Percentiles rank a stretch among this genome's conserved stretches.
Evolutionary conservation across 2,888 invertebrate species (phyloP).

Genomic region (Candidula unifasciata): DNA sequence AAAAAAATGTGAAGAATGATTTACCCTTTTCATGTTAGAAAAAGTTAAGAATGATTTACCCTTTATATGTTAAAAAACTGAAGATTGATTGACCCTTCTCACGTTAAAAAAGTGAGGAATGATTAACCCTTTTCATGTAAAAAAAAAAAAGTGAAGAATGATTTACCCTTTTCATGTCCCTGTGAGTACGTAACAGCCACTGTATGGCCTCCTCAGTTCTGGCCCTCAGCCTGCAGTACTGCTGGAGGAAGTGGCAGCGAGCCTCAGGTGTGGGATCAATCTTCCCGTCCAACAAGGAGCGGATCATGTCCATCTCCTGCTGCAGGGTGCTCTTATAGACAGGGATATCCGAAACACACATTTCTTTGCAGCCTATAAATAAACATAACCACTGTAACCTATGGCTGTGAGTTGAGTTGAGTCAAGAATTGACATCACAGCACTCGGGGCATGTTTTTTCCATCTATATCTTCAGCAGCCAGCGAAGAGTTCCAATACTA

Average conservation of each 20-base stretch:
- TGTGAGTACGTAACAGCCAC: conserved; percentile 59
- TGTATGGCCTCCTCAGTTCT: conserved; percentile 65
- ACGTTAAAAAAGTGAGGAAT: not conserved
- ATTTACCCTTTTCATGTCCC: conserved; percentile 62
- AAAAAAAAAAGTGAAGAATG: no score
- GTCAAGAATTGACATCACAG: no score
- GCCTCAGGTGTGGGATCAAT: conserved; percentile 62
- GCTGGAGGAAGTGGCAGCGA: conserved; percentile 66
- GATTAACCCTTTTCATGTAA: no score
- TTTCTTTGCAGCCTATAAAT: conserved; percentile 31
- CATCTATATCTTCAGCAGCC: no score
- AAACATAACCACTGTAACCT: not conserved
- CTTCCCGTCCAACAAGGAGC: conserved; percentile 67
- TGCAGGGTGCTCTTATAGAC: conserved; percentile 61
- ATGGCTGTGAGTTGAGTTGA: no score
- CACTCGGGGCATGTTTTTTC: no score
- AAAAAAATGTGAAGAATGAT: no score
- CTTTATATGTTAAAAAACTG: no score
- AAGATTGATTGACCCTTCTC: no score
- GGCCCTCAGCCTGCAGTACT: conserved; percentile 66
- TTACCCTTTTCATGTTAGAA: no score
- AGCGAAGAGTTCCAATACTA: no score
- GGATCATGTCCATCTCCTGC: conserved; percentile 67
- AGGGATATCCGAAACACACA: conserved; percentile 4
- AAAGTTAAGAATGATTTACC: not conserved